These are phyloP conservation scores for Fabriciana adippe DNA, from an alignment of 2,888 invertebrate genomes.

Conservation along the genomic window DNA sequence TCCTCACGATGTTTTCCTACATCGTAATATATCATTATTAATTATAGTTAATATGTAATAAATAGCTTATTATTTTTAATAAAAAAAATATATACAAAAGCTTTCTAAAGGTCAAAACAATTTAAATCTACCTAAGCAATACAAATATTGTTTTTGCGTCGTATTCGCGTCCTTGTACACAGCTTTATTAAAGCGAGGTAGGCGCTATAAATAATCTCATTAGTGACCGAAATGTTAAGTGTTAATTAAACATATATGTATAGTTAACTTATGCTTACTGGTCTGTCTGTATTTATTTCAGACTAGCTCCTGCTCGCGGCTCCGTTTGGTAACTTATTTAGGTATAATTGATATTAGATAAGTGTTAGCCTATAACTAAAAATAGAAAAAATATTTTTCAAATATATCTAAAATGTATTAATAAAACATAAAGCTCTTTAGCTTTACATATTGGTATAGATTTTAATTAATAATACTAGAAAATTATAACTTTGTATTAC, in stretches of 20 bases:
- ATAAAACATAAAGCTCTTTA: too few species aligned
- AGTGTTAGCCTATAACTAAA: too few species aligned
- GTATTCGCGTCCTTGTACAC: background rate
- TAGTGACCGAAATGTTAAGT: slow-evolving; percentile 17
- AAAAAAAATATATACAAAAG: background rate
- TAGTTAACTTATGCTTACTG: background rate
- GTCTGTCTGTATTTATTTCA: background rate
- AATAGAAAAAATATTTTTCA: too few species aligned
- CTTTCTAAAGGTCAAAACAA: slow-evolving; percentile 9
- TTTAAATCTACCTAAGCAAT: background rate
- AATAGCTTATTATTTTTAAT: background rate
- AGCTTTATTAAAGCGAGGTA: background rate
- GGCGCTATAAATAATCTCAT: slow-evolving; percentile 16
- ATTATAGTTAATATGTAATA: too few species aligned
- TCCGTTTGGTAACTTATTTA: background rate
- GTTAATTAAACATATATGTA: slow-evolving; percentile 5
- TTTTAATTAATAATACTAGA: too few species aligned
- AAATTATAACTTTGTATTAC: too few species aligned
- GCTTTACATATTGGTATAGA: too few species aligned
- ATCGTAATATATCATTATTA: too few species aligned
- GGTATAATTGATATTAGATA: too few species aligned
- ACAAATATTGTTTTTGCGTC: slow-evolving; percentile 13
- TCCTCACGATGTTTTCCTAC: too few species aligned
- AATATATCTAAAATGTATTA: too few species aligned
- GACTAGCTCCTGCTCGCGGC: too few species aligned